phyloP scores from a whole-genome alignment of 2,113 vertebrate species.

The Columbina picui region DNA sequence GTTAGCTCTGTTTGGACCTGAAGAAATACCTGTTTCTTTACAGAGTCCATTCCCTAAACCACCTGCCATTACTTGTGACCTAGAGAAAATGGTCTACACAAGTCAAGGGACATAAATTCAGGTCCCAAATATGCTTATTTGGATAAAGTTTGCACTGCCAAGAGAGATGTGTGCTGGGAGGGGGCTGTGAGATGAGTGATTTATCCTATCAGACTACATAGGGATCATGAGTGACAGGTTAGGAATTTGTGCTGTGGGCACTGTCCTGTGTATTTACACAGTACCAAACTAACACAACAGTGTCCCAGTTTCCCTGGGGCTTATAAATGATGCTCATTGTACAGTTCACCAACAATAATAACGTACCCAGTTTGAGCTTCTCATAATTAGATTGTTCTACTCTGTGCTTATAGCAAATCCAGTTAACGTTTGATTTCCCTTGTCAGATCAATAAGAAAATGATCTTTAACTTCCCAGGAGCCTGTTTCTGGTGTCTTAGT shows the following conservation, averaged over 20 bases:
- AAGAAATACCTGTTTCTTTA: neutral
- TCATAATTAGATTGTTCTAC: conserved; percentile 54
- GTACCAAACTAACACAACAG: neutral
- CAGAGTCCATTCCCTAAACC: neutral
- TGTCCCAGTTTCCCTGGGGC: neutral
- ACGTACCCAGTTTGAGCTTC: neutral
- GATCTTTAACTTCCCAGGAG: conserved; percentile 39
- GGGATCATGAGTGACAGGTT: neutral
- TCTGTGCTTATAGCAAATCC: conserved; percentile 41
- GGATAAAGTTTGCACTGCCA: neutral
- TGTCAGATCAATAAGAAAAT: conserved; percentile 62
- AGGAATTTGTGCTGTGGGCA: neutral
- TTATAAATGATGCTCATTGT: neutral
- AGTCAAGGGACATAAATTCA: neutral
- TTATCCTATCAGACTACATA: neutral
- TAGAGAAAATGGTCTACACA: neutral
- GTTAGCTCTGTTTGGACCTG: neutral
- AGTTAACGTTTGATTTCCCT: conserved; percentile 54
- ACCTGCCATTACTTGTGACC: neutral
- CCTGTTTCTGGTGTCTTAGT: conserved; percentile 25
- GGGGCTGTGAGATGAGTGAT: neutral
- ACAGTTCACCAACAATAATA: conserved; percentile 8
- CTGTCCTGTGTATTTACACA: neutral
- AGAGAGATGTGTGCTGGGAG: neutral
- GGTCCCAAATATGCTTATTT: neutral